Percentiles rank a stretch among this genome's conserved stretches.
Evolutionary conservation across 1,140 invertebrate genomes (phyloP).

Genomic region (Diprion similis): DNA sequence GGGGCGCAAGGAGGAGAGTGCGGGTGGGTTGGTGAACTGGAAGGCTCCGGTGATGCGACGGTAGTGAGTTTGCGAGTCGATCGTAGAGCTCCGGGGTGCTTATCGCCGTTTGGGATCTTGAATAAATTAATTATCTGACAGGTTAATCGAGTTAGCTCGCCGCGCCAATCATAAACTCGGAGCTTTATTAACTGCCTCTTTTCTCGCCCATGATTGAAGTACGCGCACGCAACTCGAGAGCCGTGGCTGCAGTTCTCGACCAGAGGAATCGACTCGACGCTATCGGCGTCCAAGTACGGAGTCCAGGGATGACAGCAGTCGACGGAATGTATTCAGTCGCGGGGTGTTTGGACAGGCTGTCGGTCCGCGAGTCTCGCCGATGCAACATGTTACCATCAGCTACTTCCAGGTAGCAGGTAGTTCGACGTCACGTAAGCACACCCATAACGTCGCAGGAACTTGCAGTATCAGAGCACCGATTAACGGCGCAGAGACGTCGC

Average conservation of each 20-base stretch:
- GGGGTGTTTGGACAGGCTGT: slow-evolving; percentile 1
- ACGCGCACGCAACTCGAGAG: slow-evolving; percentile 3
- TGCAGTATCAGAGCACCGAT: background rate
- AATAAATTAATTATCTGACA: slow-evolving; percentile 47
- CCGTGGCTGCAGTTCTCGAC: slow-evolving; percentile 15
- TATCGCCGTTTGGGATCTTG: slow-evolving; percentile 40
- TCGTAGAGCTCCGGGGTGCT: slow-evolving; percentile 18
- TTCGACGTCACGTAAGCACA: background rate
- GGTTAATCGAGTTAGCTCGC: slow-evolving; percentile 42
- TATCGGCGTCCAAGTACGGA: background rate
- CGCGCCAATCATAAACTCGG: slow-evolving; percentile 36
- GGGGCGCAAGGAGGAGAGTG: background rate
- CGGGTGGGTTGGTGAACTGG: background rate
- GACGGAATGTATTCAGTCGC: background rate
- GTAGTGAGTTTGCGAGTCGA: slow-evolving; percentile 28
- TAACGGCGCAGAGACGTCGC: too few species aligned
- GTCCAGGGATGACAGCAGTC: background rate
- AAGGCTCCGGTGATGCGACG: background rate
- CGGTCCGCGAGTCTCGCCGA: background rate
- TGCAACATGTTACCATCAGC: background rate
- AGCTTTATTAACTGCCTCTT: slow-evolving; percentile 33
- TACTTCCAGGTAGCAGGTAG: background rate
- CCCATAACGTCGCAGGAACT: background rate
- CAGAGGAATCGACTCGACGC: background rate
- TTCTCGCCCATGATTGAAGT: background rate